Evolutionary conservation across 2,113 vertebrate genomes (phyloP).

Genomic region (Misgurnus anguillicaudatus): DNA sequence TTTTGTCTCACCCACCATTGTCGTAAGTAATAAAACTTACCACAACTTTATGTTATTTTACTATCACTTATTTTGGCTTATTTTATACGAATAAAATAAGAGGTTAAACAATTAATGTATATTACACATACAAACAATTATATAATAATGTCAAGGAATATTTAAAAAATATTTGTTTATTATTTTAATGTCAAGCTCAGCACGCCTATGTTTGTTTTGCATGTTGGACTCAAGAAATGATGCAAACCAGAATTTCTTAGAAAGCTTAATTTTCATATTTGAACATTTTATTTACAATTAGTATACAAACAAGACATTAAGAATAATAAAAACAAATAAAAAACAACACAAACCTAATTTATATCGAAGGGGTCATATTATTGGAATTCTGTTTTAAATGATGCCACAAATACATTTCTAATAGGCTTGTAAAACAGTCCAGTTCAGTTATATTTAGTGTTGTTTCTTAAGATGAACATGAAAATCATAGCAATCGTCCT

Average conservation of each 20-base stretch:
- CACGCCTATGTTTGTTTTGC: neutral
- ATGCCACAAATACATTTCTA: neutral
- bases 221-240: neutral
- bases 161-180: neutral
- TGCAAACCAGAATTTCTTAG: neutral
- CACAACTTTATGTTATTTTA: no score
- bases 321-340: constrained; percentile 14
- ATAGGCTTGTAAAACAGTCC: neutral
- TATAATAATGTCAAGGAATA: neutral
- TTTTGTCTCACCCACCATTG: neutral
- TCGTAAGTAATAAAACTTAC: neutral
- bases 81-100: neutral
- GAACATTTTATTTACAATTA: constrained; percentile 12
- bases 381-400: neutral
- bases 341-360: neutral
- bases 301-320: neutral
- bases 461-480: neutral
- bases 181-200: neutral
- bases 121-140: neutral
- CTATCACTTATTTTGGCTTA: no score
- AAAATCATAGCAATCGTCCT: constrained; percentile 60
- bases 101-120: no score
- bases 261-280: neutral
- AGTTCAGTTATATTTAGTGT: neutral
- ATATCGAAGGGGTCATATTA: neutral